Percentiles rank a stretch among this genome's conserved stretches.
Evolutionary conservation across 2,113 vertebrate genomes (phyloP).

Genomic region (Solea senegalensis): DNA sequence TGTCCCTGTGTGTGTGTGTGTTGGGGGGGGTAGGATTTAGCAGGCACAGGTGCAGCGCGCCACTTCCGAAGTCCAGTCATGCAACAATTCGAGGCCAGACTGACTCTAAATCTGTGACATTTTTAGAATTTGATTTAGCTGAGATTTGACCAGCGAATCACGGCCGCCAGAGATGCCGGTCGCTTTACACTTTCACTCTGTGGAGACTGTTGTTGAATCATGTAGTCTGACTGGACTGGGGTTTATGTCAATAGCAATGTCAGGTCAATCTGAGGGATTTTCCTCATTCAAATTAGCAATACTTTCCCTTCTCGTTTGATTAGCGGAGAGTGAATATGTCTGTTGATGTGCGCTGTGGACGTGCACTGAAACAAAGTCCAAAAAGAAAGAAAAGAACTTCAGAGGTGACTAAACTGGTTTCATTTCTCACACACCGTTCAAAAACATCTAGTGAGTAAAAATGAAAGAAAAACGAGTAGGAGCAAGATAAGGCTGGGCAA

Average conservation of each 20-base stretch:
- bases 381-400: background rate
- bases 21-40: background rate
- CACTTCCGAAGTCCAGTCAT: constrained; percentile 14
- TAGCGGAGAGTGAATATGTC: too few relatives aligned
- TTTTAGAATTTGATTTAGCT: constrained; percentile 9
- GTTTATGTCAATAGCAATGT: too few relatives aligned
- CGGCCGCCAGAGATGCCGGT: background rate
- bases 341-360: constrained; percentile 12
- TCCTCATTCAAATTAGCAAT: too few relatives aligned
- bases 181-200: constrained; percentile 8
- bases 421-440: constrained; percentile 47
- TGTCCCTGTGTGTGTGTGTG: background rate
- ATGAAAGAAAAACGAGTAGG: constrained; percentile 42
- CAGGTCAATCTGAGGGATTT: too few relatives aligned
- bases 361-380: constrained; percentile 24
- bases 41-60: background rate
- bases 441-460: constrained; percentile 25
- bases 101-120: constrained; percentile 13
- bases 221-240: background rate
- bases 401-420: constrained; percentile 16
- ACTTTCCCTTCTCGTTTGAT: too few relatives aligned
- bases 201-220: constrained; percentile 2
- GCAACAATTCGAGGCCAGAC: constrained; percentile 4
- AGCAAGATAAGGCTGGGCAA: constrained; percentile 39
- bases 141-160: constrained; percentile 16